Evolutionary conservation across 2,797 vertebrate genomes (phyloP).

Genomic region (Moxostoma hubbsi): DNA sequence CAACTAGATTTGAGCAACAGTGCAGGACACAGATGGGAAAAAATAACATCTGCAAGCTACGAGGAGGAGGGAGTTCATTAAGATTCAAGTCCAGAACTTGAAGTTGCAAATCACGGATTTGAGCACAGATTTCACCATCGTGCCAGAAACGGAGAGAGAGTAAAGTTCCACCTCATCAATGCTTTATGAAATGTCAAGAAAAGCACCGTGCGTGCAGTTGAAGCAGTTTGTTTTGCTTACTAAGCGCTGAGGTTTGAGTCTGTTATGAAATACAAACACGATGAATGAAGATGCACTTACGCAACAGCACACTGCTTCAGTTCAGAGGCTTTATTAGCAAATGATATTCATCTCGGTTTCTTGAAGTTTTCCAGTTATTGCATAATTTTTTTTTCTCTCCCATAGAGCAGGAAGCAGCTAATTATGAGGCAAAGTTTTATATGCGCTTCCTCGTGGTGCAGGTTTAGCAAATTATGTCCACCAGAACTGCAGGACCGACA

Average conservation of each 20-base stretch:
- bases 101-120: not conserved
- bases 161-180: slow-evolving; percentile 5
- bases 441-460: slow-evolving; percentile 44
- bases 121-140: not conserved
- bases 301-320: not conserved
- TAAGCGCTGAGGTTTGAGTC: slow-evolving; percentile 6
- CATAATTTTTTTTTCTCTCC: slow-evolving; percentile 22
- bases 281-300: not conserved
- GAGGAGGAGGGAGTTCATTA: slow-evolving; percentile 5
- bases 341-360: slow-evolving; percentile 30
- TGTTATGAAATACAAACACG: slow-evolving; percentile 15
- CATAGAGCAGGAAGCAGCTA: not conserved
- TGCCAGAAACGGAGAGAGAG: not conserved
- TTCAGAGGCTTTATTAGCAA: slow-evolving; percentile 33
- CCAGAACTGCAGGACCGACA: slow-evolving; percentile 52
- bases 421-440: slow-evolving; percentile 24
- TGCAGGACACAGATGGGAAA: not conserved
- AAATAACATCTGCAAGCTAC: not conserved
- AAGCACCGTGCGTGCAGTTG: not conserved
- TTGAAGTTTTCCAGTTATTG: slow-evolving; percentile 26
- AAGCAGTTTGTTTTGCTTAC: slow-evolving; percentile 34
- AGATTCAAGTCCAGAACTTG: not conserved
- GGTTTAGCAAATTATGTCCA: slow-evolving; percentile 61
- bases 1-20: slow-evolving; percentile 9
- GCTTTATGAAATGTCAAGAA: slow-evolving; percentile 17